A percentile compares a stretch with the other conserved stretches of the same genome.
These are phyloP conservation scores for Archegozetes longisetosus DNA, from an alignment of 1,140 invertebrate genomes.

Conservation along the genomic window DNA sequence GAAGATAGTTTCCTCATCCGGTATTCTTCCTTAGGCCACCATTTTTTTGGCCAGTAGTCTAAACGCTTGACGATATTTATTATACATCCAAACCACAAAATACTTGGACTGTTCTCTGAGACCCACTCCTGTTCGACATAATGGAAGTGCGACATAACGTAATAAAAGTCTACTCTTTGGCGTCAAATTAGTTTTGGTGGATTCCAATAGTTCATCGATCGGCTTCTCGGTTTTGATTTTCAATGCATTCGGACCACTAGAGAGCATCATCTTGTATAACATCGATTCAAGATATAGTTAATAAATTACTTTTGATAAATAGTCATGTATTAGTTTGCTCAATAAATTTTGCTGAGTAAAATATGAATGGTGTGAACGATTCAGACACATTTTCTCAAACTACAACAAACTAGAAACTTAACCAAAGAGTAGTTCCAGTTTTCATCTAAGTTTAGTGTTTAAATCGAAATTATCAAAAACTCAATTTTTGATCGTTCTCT, in stretches of 20 bases:
- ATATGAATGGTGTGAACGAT: too few relatives aligned
- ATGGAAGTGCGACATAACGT: slow-evolving; percentile 38
- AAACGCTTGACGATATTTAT: slow-evolving; percentile 44
- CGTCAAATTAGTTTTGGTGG: slow-evolving; percentile 3
- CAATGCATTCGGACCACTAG: not conserved
- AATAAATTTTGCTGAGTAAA: too few relatives aligned
- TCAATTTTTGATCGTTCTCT: too few relatives aligned
- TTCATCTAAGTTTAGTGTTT: too few relatives aligned
- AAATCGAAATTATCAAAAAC: too few relatives aligned
- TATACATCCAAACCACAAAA: slow-evolving; percentile 29
- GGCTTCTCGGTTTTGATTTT: slow-evolving; percentile 4
- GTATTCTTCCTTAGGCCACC: slow-evolving; percentile 42
- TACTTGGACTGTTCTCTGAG: slow-evolving; percentile 20
- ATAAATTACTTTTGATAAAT: too few relatives aligned
- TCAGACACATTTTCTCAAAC: too few relatives aligned
- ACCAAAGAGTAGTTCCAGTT: too few relatives aligned
- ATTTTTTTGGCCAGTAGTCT: slow-evolving; percentile 39
- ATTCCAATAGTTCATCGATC: slow-evolving; percentile 14
- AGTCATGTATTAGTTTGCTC: too few relatives aligned
- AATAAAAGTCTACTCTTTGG: slow-evolving; percentile 18
- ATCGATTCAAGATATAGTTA: not conserved
- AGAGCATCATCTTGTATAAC: slow-evolving; percentile 1
- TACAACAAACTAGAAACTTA: too few relatives aligned
- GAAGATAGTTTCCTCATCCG: slow-evolving; percentile 47
- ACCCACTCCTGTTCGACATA: slow-evolving; percentile 40